Conservation (phyloP, 2,113 vertebrate genomes). For the Pogona vitticeps region DNA sequence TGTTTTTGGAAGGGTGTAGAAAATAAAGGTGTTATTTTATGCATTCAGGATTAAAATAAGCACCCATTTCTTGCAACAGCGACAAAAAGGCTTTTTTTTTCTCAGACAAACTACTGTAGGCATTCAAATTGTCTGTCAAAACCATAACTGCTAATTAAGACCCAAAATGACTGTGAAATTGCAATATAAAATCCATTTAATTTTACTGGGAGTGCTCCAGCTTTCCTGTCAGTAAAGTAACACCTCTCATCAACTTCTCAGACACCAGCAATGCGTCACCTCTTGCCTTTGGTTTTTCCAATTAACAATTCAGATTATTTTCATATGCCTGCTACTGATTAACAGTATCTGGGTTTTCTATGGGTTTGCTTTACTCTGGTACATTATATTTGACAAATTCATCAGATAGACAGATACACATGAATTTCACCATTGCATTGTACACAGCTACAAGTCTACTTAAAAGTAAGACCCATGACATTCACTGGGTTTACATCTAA, state of each 20-base stretch:
- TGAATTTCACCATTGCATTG: neutral
- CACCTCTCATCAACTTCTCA: constrained; percentile 57
- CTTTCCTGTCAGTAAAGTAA: constrained; percentile 58
- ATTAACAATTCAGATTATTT: constrained; percentile 55
- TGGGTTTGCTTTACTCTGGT: constrained; percentile 27
- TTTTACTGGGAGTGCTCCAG: constrained; percentile 53
- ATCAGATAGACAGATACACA: constrained; percentile 1
- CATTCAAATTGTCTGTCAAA: constrained; percentile 60
- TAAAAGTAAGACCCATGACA: neutral
- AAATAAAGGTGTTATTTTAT: neutral
- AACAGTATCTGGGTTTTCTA: constrained; percentile 21
- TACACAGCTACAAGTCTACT: neutral
- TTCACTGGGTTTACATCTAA: neutral
- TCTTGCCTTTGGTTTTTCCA: constrained; percentile 43
- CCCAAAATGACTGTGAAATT: constrained; percentile 69
- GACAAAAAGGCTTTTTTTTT: constrained; percentile 29
- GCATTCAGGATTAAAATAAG: constrained; percentile 22
- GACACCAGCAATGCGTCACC: constrained; percentile 38
- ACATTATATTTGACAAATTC: constrained; percentile 37
- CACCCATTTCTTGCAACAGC: constrained; percentile 21
- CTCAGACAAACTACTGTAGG: constrained; percentile 36
- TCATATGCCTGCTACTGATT: constrained; percentile 30
- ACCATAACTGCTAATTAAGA: constrained; percentile 70
- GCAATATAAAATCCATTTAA: constrained; percentile 56
- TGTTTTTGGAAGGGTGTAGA: neutral